A percentile compares a stretch with the other conserved stretches of the same genome.
These are phyloP conservation scores for Tachysurus vachellii DNA, from an alignment of 2,113 vertebrate species.

Conservation along the genomic window DNA sequence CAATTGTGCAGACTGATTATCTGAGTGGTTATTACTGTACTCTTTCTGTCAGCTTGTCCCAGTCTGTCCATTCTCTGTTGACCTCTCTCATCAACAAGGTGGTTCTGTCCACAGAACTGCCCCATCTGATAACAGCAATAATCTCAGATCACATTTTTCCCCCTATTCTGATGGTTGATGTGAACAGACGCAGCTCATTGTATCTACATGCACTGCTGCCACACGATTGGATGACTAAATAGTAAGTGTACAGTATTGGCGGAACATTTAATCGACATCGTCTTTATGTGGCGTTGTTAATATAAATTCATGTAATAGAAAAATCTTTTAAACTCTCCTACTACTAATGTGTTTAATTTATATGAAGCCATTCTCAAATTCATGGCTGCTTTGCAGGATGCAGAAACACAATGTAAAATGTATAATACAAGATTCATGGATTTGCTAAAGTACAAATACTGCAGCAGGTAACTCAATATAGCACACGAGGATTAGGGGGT, in stretches of 20 bases:
- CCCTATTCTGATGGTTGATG: background rate
- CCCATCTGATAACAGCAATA: no score
- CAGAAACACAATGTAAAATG: background rate
- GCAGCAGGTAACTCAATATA: background rate
- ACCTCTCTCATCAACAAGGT: no score
- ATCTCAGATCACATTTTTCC: background rate
- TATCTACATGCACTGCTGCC: background rate
- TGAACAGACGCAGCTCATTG: background rate
- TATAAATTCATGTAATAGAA: background rate
- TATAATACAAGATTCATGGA: background rate
- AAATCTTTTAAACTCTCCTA: background rate
- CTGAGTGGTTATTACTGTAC: background rate
- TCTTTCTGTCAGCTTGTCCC: no score
- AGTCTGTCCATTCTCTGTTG: no score
- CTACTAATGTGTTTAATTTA: background rate
- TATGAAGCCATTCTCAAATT: background rate
- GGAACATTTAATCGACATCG: background rate
- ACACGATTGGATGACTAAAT: background rate
- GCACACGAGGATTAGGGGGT: background rate
- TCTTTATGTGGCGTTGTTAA: background rate
- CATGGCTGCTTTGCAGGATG: background rate
- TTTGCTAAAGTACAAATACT: background rate
- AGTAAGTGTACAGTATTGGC: no score
- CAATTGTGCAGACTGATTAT: background rate
- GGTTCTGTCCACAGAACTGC: no score